These are phyloP conservation scores for Tubiluchus corallicola DNA, from an alignment of 2,888 invertebrate species.

Conservation along the genomic window DNA sequence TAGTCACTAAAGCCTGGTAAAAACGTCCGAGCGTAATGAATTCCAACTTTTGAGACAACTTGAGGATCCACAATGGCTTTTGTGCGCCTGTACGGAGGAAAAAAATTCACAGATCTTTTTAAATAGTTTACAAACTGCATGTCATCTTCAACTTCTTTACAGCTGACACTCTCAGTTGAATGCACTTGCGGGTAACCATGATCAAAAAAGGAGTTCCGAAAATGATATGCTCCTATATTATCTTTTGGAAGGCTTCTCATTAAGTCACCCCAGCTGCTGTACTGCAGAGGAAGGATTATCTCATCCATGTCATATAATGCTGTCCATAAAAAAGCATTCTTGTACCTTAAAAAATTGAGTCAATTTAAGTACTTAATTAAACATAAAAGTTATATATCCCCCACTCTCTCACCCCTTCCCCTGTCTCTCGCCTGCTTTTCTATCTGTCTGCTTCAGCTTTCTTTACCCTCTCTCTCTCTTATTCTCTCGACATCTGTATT, in stretches of 20 bases:
- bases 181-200: neutral
- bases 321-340: neutral
- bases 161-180: neutral
- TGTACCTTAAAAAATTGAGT: neutral
- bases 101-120: neutral
- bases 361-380: too few relatives aligned
- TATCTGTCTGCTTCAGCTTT: too few relatives aligned
- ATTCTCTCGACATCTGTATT: too few relatives aligned
- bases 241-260: neutral
- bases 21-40: neutral
- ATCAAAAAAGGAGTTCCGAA: neutral
- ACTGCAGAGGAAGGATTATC: neutral
- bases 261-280: neutral
- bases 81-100: neutral
- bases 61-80: neutral
- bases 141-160: neutral
- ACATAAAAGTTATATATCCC: too few relatives aligned
- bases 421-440: too few relatives aligned
- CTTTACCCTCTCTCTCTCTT: too few relatives aligned
- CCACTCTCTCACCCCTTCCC: too few relatives aligned
- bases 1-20: neutral
- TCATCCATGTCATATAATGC: constrained; percentile 3
- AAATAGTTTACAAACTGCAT: constrained; percentile 1
- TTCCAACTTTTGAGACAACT: neutral
- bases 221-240: neutral